Conservation (phyloP, 2,888 invertebrate species). For the Leucophora obtusa region DNA sequence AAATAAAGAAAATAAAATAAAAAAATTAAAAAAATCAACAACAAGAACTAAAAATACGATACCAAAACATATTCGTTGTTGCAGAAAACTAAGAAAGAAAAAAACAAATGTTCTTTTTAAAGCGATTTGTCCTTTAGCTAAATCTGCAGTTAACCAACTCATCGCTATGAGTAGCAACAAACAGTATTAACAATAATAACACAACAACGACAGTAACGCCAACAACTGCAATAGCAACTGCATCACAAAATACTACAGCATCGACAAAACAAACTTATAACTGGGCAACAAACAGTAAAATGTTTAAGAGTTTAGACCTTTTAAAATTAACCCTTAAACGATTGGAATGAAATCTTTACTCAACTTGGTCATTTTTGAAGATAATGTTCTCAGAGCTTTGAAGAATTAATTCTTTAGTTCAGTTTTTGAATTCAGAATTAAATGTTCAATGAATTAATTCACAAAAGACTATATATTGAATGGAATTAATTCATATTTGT, state of each 20-base stretch:
- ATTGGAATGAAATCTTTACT: too few species aligned
- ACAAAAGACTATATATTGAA: too few species aligned
- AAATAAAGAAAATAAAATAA: neutral
- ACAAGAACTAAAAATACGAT: conserved; percentile 41
- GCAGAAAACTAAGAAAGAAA: neutral
- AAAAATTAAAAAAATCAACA: conserved; percentile 43
- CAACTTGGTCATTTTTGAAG: too few species aligned
- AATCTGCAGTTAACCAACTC: conserved; percentile 53
- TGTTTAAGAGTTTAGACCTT: conserved; percentile 28
- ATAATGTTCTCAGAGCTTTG: too few species aligned
- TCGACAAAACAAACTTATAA: conserved; percentile 24
- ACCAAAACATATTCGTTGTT: conserved; percentile 42
- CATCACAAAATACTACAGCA: conserved; percentile 22
- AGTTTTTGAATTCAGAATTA: too few species aligned
- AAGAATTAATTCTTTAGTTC: too few species aligned
- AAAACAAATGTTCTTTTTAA: conserved; percentile 36
- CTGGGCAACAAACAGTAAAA: conserved; percentile 37
- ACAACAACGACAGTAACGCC: conserved; percentile 1
- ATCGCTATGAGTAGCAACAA: too few species aligned
- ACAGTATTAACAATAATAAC: neutral
- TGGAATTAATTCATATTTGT: too few species aligned
- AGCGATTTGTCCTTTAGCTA: conserved; percentile 61
- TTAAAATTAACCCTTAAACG: conserved; percentile 32
- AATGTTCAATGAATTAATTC: too few species aligned
- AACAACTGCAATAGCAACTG: conserved; percentile 14